phyloP scores from a whole-genome alignment of 2,888 invertebrate species.

The Eupeodes latifasciatus region DNA sequence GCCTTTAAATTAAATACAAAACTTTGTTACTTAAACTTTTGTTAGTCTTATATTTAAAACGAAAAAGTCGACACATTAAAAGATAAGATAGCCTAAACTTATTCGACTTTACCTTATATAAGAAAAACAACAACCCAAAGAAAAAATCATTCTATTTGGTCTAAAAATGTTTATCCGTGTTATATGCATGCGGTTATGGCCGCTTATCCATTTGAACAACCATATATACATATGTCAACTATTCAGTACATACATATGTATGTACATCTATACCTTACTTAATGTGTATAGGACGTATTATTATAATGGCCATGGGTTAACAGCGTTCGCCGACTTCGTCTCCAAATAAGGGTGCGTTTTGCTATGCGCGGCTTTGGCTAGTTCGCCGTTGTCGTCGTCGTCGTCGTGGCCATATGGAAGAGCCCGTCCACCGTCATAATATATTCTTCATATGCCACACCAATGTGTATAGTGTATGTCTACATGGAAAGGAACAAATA shows the following conservation, averaged over 20 bases:
- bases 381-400: not conserved
- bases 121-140: conserved; percentile 12
- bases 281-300: not conserved
- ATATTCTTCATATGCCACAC: conserved; percentile 49
- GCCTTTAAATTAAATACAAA: too few species aligned
- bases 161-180: conserved; percentile 61
- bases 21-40: too few species aligned
- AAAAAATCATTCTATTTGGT: conserved; percentile 57
- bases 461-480: conserved; percentile 56
- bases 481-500: conserved; percentile 49
- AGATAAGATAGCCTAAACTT: not conserved
- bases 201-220: conserved; percentile 65
- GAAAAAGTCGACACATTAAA: too few species aligned
- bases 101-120: not conserved
- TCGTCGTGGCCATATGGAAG: not conserved
- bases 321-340: conserved; percentile 59
- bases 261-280: not conserved
- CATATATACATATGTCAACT: conserved; percentile 7
- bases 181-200: conserved; percentile 67
- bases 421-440: conserved; percentile 7
- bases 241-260: not conserved
- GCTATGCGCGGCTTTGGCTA: conserved; percentile 33
- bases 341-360: conserved; percentile 75
- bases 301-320: conserved; percentile 31
- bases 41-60: too few species aligned